Base-by-base conservation (phyloP, 2,113 vertebrate species). In the Peucedramus taeniatus region DNA sequence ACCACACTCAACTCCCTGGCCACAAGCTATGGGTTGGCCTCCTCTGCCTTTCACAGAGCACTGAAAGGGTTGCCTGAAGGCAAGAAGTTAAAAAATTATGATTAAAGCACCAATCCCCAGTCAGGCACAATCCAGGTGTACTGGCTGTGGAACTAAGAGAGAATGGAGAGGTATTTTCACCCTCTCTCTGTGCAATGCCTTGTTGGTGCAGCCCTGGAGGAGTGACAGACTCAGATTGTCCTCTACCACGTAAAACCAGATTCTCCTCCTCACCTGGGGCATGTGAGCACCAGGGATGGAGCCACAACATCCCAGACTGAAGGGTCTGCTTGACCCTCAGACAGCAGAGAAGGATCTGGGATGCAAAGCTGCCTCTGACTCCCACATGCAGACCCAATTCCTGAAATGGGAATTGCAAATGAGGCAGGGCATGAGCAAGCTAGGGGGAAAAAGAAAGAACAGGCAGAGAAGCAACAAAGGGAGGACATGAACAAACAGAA, bases 401-500 rank as follows among this genome's bases (percentile, higher is more conserved):
- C 84, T 13, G 27, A 40, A 35, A 68, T 0, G 4, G 77, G 69
- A 87, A 60, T 5, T 54, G 54, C 31, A 45, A 53, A 63, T 18
- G 37, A 90, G 44, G 69, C 12, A 50, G 33, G 27, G 51, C 1
- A 24, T 72, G 82, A 69, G 33, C 23, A 77, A 47, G 37, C 42
- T 18, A 4, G 18, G 5, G 21, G 35, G 26, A 22, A 28, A 66
- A 44, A 61, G 61, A 71, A 53, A 63, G 57, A 60, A 77, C 31
- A 95, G 60, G 39, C 22, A 66, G 26, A 90, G 63, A 65, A 77
- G 57, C 33, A 80, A 76, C 50, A 84, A 59, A 64, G 39, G 19
- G 11, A 77, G 31, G 69, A 74, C 59, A 51, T 44, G 91, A 87
- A 84, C 24, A 56, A 94, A 93, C 81, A 82, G 23, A 40, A 31